Base-by-base conservation (phyloP, 2,888 invertebrate species). In the Brenthis ino region DNA sequence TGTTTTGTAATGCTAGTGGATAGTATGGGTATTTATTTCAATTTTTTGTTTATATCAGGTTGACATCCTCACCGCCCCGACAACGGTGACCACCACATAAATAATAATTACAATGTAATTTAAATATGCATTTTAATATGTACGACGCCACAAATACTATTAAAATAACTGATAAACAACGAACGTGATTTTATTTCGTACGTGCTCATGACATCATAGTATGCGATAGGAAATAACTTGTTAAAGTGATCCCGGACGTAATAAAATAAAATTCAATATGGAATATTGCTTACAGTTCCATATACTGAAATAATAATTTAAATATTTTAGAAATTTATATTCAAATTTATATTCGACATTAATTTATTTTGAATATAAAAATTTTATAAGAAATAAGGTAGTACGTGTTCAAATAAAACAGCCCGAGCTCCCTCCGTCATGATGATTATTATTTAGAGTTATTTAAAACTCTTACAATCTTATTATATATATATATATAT, bases 11-110 rank as follows among this genome's bases (percentile, higher is more conserved):
- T 43, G 3, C 37, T 43, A 8, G 37, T 1, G 37, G 11, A 43
- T 43, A 43, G 8, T 43, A 8, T 2, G 11, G 2, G 11, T 8
- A 11, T 11, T 43, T 37, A 37, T 8, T 37, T 37, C 2, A 11
- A 43, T 11, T 43, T 43, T 43, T 11, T 11, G 11, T 43, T 43
- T 8, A 53, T 87, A 85, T 20, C 85, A 89, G 89, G 83, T 86
- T 47, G 84, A 86, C 37, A 85, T 84, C 54, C 69, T 89, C 56
- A 85, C 87, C 13, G 82, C 79, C 11, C 76, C 83, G 0, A 47
- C 57, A 28, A 28, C 28, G 14, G 20, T 54, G 6, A 0, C 57
- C 67, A 6, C n/a, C 57, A 57, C 11, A 55, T 57, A 70, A 57
- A 69, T 64, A 53, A 58, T 50, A 71, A 72, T 65, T 66, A 63